Evolutionary conservation across 2,888 invertebrate genomes (phyloP).

Genomic region (Lapara coniferarum): DNA sequence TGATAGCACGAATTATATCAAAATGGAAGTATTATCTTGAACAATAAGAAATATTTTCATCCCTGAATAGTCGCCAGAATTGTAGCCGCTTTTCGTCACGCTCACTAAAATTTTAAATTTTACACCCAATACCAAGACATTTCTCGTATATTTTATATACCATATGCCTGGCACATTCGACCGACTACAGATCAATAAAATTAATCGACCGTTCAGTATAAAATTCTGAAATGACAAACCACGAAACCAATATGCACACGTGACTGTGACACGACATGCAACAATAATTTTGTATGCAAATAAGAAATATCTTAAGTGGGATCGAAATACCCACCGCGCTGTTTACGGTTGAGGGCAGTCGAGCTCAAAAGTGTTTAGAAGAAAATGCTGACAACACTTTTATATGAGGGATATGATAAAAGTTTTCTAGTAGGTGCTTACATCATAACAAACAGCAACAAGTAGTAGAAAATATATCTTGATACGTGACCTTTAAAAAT

Average conservation of each 20-base stretch:
- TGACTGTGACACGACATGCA: slow-evolving; percentile 44
- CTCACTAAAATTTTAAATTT: too few species aligned
- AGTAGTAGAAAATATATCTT: too few species aligned
- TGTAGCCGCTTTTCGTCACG: too few species aligned
- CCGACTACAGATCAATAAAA: slow-evolving; percentile 45
- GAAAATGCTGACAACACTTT: not conserved
- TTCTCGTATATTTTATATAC: not conserved
- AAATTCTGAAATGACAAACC: slow-evolving; percentile 42
- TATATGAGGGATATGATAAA: not conserved
- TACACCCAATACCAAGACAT: not conserved
- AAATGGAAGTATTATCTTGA: too few species aligned
- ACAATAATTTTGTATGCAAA: slow-evolving; percentile 75
- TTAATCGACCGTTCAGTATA: slow-evolving; percentile 58
- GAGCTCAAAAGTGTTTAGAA: slow-evolving; percentile 44
- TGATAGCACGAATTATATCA: too few species aligned
- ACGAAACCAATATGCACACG: slow-evolving; percentile 51
- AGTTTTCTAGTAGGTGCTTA: too few species aligned
- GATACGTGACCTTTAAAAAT: too few species aligned
- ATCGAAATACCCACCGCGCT: slow-evolving; percentile 62
- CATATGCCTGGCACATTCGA: slow-evolving; percentile 24
- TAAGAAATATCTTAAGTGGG: slow-evolving; percentile 74
- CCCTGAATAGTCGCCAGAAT: too few species aligned
- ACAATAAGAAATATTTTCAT: too few species aligned
- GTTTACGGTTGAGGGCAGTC: slow-evolving; percentile 51
- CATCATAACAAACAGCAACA: too few species aligned